A percentile compares a stretch with the other conserved stretches of the same genome.
phyloP scores from a whole-genome alignment of 1,140 invertebrate genomes.

The Macrobrachium nipponense region DNA sequence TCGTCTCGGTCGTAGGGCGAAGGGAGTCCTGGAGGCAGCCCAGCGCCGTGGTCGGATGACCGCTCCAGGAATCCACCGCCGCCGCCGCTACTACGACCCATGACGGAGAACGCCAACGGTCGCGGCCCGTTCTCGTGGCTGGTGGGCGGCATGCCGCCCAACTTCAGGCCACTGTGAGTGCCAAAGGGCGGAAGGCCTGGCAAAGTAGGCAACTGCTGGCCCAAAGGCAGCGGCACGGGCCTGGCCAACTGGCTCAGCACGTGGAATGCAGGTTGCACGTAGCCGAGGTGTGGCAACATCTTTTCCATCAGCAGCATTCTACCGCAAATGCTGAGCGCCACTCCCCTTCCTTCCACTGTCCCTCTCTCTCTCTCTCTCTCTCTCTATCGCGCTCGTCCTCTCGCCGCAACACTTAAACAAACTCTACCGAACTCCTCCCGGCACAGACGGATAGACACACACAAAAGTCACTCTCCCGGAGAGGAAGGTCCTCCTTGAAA shows the following conservation, averaged over 20 bases:
- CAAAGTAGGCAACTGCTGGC: slow-evolving; percentile 52
- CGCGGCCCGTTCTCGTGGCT: slow-evolving; percentile 43
- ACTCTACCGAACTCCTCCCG: background rate
- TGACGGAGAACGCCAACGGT: slow-evolving; percentile 46
- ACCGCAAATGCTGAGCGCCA: slow-evolving; percentile 25
- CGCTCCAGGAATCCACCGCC: slow-evolving; percentile 50
- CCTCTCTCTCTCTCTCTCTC: slow-evolving; percentile 28
- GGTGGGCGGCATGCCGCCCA: slow-evolving; percentile 37
- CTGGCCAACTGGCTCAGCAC: slow-evolving; percentile 55
- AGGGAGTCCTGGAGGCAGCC: slow-evolving; percentile 49
- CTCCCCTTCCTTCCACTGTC: slow-evolving; percentile 37
- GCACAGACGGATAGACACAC: background rate
- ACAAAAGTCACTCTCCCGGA: background rate
- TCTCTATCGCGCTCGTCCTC: slow-evolving; percentile 5
- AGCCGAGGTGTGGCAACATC: slow-evolving; percentile 63
- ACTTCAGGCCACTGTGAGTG: slow-evolving; percentile 38
- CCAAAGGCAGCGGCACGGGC: slow-evolving; percentile 52
- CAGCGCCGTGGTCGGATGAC: slow-evolving; percentile 38
- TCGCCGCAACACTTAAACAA: background rate
- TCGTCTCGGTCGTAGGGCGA: slow-evolving; percentile 59
- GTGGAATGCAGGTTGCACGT: slow-evolving; percentile 57
- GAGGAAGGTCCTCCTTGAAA: too few relatives aligned
- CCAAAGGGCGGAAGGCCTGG: slow-evolving; percentile 42
- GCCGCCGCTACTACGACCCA: slow-evolving; percentile 42
- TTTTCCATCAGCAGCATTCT: slow-evolving; percentile 63